phyloP scores from a whole-genome alignment of 2,888 invertebrate genomes.

The Acrobasis consociella region DNA sequence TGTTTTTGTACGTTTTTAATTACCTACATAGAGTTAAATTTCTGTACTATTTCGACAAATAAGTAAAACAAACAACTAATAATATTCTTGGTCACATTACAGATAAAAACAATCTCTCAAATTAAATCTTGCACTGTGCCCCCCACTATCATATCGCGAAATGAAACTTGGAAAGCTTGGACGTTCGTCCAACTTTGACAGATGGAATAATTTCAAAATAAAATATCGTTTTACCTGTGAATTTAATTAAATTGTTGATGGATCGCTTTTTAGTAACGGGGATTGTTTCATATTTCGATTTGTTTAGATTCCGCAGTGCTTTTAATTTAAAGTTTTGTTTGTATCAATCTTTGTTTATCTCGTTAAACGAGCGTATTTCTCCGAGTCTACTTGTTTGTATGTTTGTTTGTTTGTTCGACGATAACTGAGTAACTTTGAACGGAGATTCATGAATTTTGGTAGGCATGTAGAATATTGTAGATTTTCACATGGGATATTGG shows the following conservation, averaged over 20 bases:
- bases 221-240: conserved; percentile 5
- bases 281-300: background rate
- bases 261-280: conserved; percentile 6
- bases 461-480: too few relatives aligned
- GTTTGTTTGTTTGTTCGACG: too few relatives aligned
- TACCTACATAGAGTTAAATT: too few relatives aligned
- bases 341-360: background rate
- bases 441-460: background rate
- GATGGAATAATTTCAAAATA: background rate
- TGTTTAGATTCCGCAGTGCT: background rate
- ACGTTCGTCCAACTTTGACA: conserved; percentile 2
- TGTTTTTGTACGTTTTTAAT: too few relatives aligned
- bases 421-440: too few relatives aligned
- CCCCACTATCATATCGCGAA: background rate
- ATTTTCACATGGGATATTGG: too few relatives aligned
- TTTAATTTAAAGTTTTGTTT: background rate
- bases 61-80: too few relatives aligned
- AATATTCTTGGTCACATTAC: too few relatives aligned
- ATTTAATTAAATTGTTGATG: conserved; percentile 11
- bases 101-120: background rate
- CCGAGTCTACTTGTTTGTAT: too few relatives aligned
- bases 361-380: too few relatives aligned
- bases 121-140: background rate
- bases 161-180: background rate
- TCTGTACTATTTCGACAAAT: too few relatives aligned